A percentile compares a stretch with the other conserved stretches of the same genome.
These are phyloP conservation scores for Eolophus roseicapilla DNA, from an alignment of 2,113 vertebrate genomes.

Conservation along the genomic window DNA sequence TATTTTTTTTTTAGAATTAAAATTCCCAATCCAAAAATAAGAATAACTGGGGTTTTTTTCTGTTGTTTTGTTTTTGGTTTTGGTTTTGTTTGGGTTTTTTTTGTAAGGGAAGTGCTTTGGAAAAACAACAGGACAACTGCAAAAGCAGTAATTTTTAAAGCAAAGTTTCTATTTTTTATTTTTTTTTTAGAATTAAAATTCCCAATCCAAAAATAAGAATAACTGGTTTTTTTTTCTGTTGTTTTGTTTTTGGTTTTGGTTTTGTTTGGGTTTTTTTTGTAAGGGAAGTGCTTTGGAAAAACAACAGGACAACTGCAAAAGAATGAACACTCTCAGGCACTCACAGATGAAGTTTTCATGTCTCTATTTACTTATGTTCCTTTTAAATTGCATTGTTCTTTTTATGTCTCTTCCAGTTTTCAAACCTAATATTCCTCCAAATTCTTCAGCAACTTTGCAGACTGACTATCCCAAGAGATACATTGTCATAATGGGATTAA, in stretches of 20 bases:
- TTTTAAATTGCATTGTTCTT: neutral
- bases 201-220: too few relatives aligned
- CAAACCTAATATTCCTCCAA: neutral
- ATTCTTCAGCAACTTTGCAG: neutral
- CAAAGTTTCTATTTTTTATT: too few relatives aligned
- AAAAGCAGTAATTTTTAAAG: too few relatives aligned
- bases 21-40: neutral
- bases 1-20: neutral
- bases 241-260: too few relatives aligned
- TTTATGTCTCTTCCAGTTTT: neutral
- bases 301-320: neutral
- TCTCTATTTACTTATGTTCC: neutral
- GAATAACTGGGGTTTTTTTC: neutral
- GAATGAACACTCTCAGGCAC: neutral
- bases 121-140: neutral
- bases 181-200: too few relatives aligned
- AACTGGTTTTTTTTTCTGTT: neutral
- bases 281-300: neutral
- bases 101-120: neutral
- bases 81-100: too few relatives aligned
- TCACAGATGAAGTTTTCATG: neutral
- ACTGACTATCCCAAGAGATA: neutral
- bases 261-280: neutral
- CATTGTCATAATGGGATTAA: neutral
- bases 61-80: too few relatives aligned